Base-by-base conservation (phyloP, 2,113 vertebrate genomes). In the Rhinopomastus cyanomelas region DNA sequence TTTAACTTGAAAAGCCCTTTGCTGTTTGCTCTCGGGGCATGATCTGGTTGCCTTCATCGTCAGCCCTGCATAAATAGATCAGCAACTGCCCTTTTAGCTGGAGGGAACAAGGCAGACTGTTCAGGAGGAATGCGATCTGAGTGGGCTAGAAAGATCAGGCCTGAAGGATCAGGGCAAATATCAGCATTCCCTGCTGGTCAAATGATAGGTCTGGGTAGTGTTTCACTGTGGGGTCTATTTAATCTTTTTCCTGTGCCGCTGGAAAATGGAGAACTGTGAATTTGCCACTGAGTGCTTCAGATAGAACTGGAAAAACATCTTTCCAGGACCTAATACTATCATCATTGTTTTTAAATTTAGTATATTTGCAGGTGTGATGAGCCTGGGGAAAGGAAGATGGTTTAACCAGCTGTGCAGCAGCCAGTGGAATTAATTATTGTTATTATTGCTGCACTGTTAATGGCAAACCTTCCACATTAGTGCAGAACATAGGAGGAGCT, bases 21-120 rank as follows among this genome's bases (percentile, higher is more conserved):
- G 81, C 81, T 84, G 78, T 89, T 90, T 87, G 68, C 66, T 90
- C 79, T 57, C 10, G 0, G 56, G 89, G 59, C 25, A 2, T 11
- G 73, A 26, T 88, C 89, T 90, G 62, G 30, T 75, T 90, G 79
- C 84, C 82, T 73, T 93, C 55, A 17, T 79, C 86, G 92, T 92
- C 91, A 95, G 81, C 25, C 81, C 61, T 55, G 49, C 66, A 55
- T 34, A 87, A 87, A 92, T 55, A 76, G 72, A 67, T 94, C 25
- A 92, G 44, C 27, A 89, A 79, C 51, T 85, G 89, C 37, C 55
- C 73, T 88, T 89, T 88, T 49, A 92, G 83, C 60, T 32, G 76
- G 48, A 89, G 80, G 69, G 88, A 91, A 32, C 10, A 6, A 80
- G 89, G 88, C 75, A 85, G 85, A 62, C 29, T 10, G 61, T 30